A percentile compares a stretch with the other conserved stretches of the same genome.
These are phyloP conservation scores for Murina feae DNA, from an alignment of 2,113 vertebrate species.

Conservation along the genomic window DNA sequence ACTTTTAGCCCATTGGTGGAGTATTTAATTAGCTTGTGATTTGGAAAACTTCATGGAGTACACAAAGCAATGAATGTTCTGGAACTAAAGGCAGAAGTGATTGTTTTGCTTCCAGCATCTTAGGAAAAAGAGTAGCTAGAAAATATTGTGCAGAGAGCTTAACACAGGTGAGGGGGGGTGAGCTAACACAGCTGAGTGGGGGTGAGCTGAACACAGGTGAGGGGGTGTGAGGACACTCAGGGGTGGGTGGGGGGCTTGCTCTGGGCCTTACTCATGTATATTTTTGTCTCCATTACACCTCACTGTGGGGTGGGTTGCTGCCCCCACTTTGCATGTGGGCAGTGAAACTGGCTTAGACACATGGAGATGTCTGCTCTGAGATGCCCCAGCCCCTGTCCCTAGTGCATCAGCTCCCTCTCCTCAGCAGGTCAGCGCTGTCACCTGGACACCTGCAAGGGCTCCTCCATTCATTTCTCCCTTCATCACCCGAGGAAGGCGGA, in stretches of 20 bases:
- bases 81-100: constrained; percentile 60
- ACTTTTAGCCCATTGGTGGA: constrained; percentile 75
- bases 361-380: background rate
- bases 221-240: too few species aligned
- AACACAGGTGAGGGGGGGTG: background rate
- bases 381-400: background rate
- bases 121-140: constrained; percentile 24
- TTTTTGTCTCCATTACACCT: background rate
- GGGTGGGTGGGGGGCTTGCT: background rate
- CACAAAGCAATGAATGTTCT: constrained; percentile 71
- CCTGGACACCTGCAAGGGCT: background rate
- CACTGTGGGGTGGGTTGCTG: background rate
- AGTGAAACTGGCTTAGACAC: background rate
- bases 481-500: background rate
- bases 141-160: background rate
- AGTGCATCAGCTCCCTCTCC: background rate
- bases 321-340: background rate
- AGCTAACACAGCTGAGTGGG: too few species aligned
- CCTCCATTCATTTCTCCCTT: background rate
- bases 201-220: too few species aligned
- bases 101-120: constrained; percentile 50
- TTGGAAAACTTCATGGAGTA: constrained; percentile 72
- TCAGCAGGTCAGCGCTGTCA: background rate
- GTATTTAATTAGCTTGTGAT: constrained; percentile 80
- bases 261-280: background rate